Percentiles rank a stretch among this genome's conserved stretches.
Evolutionary conservation across 2,113 vertebrate genomes (phyloP).

Genomic region (Hippocampus comes): DNA sequence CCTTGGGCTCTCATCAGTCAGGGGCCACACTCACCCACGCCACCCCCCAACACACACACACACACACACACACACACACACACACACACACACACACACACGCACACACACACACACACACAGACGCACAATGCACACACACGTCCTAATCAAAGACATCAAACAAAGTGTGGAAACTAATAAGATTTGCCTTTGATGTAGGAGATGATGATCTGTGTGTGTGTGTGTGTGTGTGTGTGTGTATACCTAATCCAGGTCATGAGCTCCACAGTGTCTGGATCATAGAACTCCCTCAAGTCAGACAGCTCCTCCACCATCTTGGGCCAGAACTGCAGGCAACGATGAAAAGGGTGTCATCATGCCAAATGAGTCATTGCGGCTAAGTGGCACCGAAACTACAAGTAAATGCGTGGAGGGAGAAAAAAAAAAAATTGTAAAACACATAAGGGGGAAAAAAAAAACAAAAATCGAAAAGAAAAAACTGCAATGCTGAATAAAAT

Average conservation of each 20-base stretch:
- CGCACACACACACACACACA: constrained; percentile 1
- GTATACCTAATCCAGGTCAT: constrained; percentile 96
- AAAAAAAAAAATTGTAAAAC: too few species aligned
- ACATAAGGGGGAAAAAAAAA: too few species aligned
- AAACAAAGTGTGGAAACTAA: constrained; percentile 41
- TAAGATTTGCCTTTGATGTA: constrained; percentile 46
- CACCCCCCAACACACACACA: constrained; percentile 4
- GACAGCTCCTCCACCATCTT: constrained; percentile 89
- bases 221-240: constrained; percentile 9
- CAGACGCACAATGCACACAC: constrained; percentile 1
- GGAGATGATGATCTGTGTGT: constrained; percentile 13
- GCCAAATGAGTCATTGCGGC: background rate
- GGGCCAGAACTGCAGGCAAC: constrained; percentile 83
- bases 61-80: constrained; percentile 1
- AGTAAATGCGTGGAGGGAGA: too few species aligned
- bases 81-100: background rate
- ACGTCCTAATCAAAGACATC: constrained; percentile 45
- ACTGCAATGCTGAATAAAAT: too few species aligned
- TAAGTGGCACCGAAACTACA: background rate
- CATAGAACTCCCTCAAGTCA: constrained; percentile 95
- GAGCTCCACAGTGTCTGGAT: constrained; percentile 98
- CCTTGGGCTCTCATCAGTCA: constrained; percentile 57
- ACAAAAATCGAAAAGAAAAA: too few species aligned
- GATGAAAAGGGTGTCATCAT: background rate
- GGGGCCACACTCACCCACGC: constrained; percentile 26